Conservation (phyloP, 2,113 vertebrate species). For the Lophius piscatorius region DNA sequence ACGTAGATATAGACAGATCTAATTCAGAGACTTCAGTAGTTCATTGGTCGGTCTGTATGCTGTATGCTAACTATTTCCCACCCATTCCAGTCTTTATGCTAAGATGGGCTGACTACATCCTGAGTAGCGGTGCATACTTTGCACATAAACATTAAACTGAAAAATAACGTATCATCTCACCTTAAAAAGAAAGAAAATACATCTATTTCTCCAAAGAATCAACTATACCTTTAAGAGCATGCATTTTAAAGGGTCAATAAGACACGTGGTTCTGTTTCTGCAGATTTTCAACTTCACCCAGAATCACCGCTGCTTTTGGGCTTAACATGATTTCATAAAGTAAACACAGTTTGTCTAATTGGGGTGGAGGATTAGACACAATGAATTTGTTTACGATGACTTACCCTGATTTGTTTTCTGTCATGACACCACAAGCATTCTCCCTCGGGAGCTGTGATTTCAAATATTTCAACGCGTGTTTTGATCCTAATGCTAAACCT, state of each 20-base stretch:
- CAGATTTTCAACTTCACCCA: neutral
- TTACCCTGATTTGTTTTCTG: neutral
- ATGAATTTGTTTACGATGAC: neutral
- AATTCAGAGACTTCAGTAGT: too few species aligned
- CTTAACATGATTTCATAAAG: neutral
- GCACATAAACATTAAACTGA: neutral
- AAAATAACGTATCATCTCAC: neutral
- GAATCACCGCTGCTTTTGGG: neutral
- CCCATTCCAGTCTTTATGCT: neutral
- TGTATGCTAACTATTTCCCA: neutral
- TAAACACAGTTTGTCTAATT: neutral
- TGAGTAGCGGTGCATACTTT: neutral
- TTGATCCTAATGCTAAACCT: constrained; percentile 11
- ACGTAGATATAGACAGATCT: too few species aligned
- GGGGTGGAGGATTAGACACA: neutral
- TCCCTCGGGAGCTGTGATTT: constrained; percentile 5
- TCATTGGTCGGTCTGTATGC: too few species aligned
- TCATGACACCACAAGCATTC: neutral
- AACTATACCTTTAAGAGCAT: neutral
- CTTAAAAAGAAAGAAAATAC: neutral
- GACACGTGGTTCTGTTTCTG: constrained; percentile 24
- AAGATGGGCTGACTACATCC: constrained; percentile 3
- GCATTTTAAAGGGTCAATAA: neutral
- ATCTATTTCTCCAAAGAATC: neutral
- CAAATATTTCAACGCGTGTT: constrained; percentile 9